Percentiles rank a stretch among this genome's conserved stretches.
Evolutionary conservation across 2,113 vertebrate species (phyloP).

Genomic region (Phyllostomus discolor): DNA sequence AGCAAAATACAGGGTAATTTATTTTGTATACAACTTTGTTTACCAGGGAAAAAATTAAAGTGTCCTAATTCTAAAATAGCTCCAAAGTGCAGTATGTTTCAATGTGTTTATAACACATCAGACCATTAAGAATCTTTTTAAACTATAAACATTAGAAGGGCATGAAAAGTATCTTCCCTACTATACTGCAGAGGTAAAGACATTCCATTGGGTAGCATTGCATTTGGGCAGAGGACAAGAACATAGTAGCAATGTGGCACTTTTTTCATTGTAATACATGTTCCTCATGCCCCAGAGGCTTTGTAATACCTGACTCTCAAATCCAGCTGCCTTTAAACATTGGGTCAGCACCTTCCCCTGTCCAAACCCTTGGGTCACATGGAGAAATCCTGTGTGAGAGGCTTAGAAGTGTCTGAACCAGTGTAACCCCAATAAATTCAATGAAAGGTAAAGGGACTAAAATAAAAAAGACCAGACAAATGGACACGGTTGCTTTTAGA

Average conservation of each 20-base stretch:
- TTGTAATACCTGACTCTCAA: not conserved
- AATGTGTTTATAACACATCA: conserved; percentile 53
- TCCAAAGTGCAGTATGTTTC: conserved; percentile 58
- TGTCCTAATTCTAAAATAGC: conserved; percentile 46
- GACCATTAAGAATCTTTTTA: conserved; percentile 47
- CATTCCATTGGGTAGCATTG: not conserved
- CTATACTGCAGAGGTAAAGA: not conserved
- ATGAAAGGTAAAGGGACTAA: not conserved
- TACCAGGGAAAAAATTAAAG: conserved; percentile 39
- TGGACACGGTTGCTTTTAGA: not conserved
- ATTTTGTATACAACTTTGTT: conserved; percentile 64
- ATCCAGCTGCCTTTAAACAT: not conserved
- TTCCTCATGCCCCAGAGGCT: not conserved
- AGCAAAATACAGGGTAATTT: not conserved
- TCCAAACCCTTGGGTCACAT: not conserved
- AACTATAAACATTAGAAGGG: conserved; percentile 43
- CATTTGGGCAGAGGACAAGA: no score
- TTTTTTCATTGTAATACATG: not conserved
- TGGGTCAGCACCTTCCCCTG: not conserved
- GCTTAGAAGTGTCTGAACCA: not conserved
- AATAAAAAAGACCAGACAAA: not conserved
- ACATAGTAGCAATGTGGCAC: accelerated
- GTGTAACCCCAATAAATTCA: not conserved
- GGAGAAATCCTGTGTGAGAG: not conserved
- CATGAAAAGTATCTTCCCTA: not conserved